These are phyloP conservation scores for Dasyprocta punctata DNA, from an alignment of 2,113 vertebrate genomes.

Conservation along the genomic window DNA sequence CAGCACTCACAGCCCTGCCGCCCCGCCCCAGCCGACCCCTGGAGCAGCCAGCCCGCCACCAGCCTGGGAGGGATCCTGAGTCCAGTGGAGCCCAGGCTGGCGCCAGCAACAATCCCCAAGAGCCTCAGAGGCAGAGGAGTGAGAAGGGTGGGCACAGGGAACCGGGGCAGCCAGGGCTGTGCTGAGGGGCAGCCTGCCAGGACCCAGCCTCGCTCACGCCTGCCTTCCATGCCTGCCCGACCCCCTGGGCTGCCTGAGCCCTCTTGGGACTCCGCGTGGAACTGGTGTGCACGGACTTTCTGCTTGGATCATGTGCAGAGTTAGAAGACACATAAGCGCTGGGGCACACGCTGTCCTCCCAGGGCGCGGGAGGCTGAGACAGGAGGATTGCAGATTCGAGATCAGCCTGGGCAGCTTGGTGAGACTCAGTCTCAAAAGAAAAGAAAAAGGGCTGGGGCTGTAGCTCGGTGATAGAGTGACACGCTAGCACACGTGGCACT, in stretches of 20 bases:
- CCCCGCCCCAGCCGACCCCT: too few relatives aligned
- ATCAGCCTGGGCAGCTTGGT: neutral
- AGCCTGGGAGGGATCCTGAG: neutral
- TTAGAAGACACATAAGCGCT: neutral
- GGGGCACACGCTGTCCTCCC: neutral
- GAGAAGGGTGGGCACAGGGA: neutral
- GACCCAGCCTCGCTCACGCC: neutral
- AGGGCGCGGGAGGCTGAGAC: neutral
- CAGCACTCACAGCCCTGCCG: neutral
- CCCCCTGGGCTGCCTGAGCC: neutral
- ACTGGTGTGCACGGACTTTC: neutral
- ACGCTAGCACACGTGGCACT: neutral
- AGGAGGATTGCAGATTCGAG: neutral
- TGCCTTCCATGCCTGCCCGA: neutral
- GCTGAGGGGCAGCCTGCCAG: neutral
- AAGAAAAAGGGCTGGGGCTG: neutral
- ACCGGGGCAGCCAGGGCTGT: too few relatives aligned
- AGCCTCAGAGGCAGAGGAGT: accelerated
- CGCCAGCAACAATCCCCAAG: neutral
- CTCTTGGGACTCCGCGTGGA: neutral
- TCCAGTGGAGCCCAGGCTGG: too few relatives aligned
- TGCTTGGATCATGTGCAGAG: too few relatives aligned
- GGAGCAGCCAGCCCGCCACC: neutral
- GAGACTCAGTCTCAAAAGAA: neutral
- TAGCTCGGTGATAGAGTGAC: neutral